phyloP scores from a whole-genome alignment of 2,113 vertebrate species.

The Callaeas wilsoni region DNA sequence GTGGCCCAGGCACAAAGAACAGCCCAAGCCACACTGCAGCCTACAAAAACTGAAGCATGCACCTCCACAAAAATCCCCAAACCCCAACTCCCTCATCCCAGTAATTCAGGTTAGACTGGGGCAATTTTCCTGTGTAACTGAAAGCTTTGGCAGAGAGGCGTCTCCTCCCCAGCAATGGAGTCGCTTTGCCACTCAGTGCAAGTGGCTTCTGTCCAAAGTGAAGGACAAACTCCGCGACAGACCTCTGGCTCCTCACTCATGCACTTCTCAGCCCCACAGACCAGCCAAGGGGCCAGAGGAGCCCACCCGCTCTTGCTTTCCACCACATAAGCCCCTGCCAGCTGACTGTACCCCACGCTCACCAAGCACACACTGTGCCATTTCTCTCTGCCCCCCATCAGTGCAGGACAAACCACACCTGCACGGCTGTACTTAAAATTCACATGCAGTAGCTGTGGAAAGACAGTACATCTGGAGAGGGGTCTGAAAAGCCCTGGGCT shows the following conservation, averaged over 20 bases:
- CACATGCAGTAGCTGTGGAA: slow-evolving; percentile 54
- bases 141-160: background rate
- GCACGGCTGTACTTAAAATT: slow-evolving; percentile 25
- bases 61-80: background rate
- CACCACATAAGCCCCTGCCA: background rate
- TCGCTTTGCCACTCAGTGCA: background rate
- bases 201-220: background rate
- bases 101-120: background rate
- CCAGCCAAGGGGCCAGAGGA: background rate
- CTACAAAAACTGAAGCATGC: background rate
- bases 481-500: slow-evolving; percentile 58
- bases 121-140: background rate
- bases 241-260: background rate
- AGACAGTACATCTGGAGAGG: slow-evolving; percentile 49
- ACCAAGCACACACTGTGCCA: background rate
- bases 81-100: background rate
- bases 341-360: background rate
- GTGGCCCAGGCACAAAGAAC: background rate
- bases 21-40: accelerated
- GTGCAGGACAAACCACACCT: background rate
- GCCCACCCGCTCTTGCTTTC: background rate
- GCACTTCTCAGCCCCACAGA: background rate
- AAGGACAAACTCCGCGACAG: background rate
- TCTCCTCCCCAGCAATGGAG: background rate
- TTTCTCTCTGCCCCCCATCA: background rate